Evolutionary conservation across 2,113 vertebrate species (phyloP), one percentile per base, ranked within the genome.

Genomic region (Macroglossus sobrinus): DNA sequence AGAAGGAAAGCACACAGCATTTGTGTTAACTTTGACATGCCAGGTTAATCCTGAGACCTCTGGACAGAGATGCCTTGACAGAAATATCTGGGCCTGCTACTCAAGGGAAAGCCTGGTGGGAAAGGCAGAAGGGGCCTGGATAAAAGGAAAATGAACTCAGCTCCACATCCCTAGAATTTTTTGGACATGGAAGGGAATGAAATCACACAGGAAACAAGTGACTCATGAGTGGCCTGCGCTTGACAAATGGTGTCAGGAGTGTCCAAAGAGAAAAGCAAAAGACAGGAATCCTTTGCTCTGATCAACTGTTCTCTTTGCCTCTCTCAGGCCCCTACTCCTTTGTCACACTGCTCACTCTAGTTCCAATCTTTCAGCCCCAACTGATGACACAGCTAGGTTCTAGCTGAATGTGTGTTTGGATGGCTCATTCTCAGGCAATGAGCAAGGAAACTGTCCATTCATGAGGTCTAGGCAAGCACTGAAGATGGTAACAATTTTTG

Each of bases 1-100:
- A 74, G 68, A 91, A 72, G 63, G 85, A 59, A 91, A 97, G 80
- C 75, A 95, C 68, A n/a, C 40, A 86, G 5, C 5, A 66, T 95
- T 85, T 26, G 57, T 85, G 18, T 69, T 93, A n/a, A 40, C 33
- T 33, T 90, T 78, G 19, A 68, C 19, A 4, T 3, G 28, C 55
- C 50, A 69, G 50, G 72, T 50, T 50, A 43, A 24, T 28, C 47
- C 61, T 10, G 40, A 78, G 33, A 24, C 66, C 47, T 18, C 43
- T 64, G 71, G 69, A 94, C n/a, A 75, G 50, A 89, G 57, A 82
- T 19, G 15, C 13, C 66, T 40, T 38, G 66, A 63, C 9, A 19
- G 75, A 76, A 53, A 4, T 33, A 84, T 45, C 72, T 57, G 69
- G 93, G 45, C n/a, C 71, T 87, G 21, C 59, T n/a, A 72, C 55